Conservation (phyloP, 2,888 invertebrate genomes). For the Orthosia cruda region DNA sequence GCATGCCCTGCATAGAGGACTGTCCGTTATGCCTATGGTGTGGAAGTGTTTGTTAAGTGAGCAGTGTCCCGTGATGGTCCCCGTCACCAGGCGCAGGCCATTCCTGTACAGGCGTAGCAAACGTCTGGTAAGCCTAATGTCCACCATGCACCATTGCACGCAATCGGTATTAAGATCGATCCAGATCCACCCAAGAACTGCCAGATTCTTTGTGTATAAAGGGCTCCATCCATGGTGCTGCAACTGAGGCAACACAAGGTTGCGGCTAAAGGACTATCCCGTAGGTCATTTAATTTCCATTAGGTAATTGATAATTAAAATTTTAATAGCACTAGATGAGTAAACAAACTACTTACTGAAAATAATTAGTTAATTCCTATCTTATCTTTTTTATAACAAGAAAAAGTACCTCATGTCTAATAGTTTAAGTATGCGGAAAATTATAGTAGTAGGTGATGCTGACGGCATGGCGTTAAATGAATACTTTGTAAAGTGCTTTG, state of each 20-base stretch:
- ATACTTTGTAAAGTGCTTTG: neutral
- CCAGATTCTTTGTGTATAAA: too few species aligned
- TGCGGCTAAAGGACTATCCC: neutral
- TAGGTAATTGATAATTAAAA: neutral
- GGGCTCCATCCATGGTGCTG: too few species aligned
- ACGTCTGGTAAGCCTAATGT: too few species aligned
- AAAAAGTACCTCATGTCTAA: slow-evolving; percentile 7
- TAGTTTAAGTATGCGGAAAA: slow-evolving; percentile 15
- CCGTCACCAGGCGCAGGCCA: too few species aligned
- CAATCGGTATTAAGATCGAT: neutral
- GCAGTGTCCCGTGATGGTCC: too few species aligned
- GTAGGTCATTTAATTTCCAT: neutral
- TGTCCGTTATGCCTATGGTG: too few species aligned
- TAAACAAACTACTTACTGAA: slow-evolving; percentile 36
- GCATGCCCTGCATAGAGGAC: too few species aligned
- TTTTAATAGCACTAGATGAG: neutral
- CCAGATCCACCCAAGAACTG: too few species aligned
- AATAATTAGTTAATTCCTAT: slow-evolving; percentile 21
- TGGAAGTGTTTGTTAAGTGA: too few species aligned
- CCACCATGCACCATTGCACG: neutral
- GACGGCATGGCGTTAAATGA: neutral
- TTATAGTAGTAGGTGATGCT: neutral
- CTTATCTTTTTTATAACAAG: slow-evolving; percentile 32
- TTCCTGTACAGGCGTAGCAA: too few species aligned
- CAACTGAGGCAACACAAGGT: neutral